Evolutionary conservation across 2,113 vertebrate genomes (phyloP).

Genomic region (Tiliqua scincoides): DNA sequence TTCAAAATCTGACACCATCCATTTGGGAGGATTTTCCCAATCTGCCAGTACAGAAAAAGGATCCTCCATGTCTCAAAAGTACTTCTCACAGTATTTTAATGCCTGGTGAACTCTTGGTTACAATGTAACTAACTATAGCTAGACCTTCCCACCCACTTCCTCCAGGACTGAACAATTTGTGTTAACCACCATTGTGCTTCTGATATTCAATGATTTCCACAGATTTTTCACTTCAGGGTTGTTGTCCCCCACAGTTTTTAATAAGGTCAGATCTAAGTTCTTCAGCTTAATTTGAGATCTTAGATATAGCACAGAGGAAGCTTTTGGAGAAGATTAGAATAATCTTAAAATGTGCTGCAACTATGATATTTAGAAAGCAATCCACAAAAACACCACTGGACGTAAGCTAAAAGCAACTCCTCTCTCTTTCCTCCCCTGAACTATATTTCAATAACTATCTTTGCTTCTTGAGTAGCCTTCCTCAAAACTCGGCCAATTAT

Average conservation of each 20-base stretch:
- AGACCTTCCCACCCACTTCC: slow-evolving; percentile 19
- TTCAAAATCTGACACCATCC: neutral
- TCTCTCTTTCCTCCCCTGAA: slow-evolving; percentile 1
- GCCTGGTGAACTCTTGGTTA: neutral
- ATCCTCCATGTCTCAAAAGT: slow-evolving; percentile 18
- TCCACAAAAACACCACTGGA: neutral
- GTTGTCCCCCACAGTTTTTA: slow-evolving; percentile 13
- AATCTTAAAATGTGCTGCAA: slow-evolving; percentile 14
- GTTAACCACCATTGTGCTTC: slow-evolving; percentile 11
- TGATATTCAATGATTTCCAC: slow-evolving; percentile 31
- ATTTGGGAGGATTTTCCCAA: slow-evolving; percentile 12
- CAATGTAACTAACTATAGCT: neutral
- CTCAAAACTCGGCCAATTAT: slow-evolving; percentile 70
- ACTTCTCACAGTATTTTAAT: neutral
- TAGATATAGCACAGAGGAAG: slow-evolving; percentile 8
- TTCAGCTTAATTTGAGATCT: slow-evolving; percentile 27
- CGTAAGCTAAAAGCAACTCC: no score
- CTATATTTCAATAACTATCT: slow-evolving; percentile 51
- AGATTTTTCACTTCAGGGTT: slow-evolving; percentile 9
- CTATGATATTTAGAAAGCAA: neutral
- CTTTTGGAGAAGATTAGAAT: slow-evolving; percentile 9
- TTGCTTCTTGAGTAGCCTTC: slow-evolving; percentile 62
- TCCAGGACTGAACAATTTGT: slow-evolving; percentile 5
- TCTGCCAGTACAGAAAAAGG: slow-evolving; percentile 1
- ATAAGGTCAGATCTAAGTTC: slow-evolving; percentile 21